These are phyloP conservation scores for Drosophila nebulosa DNA, from an alignment of 1,140 invertebrate genomes.

Conservation along the genomic window DNA sequence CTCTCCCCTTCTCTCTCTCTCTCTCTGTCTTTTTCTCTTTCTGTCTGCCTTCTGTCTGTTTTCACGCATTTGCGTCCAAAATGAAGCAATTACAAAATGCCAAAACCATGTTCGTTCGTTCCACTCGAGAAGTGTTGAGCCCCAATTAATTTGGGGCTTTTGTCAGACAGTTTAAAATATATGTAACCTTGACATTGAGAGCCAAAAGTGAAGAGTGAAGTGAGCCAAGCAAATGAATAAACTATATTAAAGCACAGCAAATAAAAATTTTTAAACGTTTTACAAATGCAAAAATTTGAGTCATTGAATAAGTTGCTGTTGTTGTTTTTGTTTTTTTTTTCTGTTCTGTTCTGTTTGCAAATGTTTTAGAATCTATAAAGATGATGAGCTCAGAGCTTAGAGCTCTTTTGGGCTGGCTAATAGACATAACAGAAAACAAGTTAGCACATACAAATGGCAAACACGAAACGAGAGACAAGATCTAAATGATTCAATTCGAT, in stretches of 20 bases:
- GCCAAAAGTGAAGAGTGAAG: too few relatives aligned
- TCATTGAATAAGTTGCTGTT: constrained; percentile 58
- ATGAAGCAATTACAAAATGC: constrained; percentile 69
- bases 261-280: constrained; percentile 8
- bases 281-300: constrained; percentile 47
- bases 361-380: constrained; percentile 21
- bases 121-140: constrained; percentile 64
- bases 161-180: constrained; percentile 35
- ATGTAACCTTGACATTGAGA: constrained; percentile 69
- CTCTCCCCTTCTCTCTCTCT: too few relatives aligned
- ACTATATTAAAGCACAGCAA: neutral
- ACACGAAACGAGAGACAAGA: neutral
- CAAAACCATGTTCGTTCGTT: constrained; percentile 51
- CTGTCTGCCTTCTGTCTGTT: neutral
- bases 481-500: neutral
- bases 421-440: constrained; percentile 51
- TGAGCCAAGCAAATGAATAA: too few relatives aligned
- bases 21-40: too few relatives aligned
- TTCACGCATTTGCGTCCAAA: constrained; percentile 42
- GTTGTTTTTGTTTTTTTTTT: neutral
- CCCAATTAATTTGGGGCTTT: constrained; percentile 41
- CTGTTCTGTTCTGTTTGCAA: neutral
- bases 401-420: constrained; percentile 56
- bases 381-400: constrained; percentile 59
- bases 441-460: constrained; percentile 16